These are phyloP conservation scores for Pseudochirops cupreus DNA, from an alignment of 2,797 vertebrate genomes.

Conservation along the genomic window DNA sequence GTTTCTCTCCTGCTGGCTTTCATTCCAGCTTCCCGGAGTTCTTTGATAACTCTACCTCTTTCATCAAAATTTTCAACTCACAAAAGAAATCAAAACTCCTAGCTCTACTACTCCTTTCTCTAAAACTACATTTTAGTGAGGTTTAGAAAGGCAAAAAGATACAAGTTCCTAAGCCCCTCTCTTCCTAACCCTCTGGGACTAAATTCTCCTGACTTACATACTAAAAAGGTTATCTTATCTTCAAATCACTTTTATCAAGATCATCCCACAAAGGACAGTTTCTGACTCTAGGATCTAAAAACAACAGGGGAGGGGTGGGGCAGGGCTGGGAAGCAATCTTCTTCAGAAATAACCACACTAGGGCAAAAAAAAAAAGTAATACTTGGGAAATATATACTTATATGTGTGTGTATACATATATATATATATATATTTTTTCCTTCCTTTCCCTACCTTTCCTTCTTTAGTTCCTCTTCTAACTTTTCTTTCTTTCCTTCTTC, in stretches of 20 bases:
- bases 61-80: conserved; percentile 42
- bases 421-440: too few species aligned
- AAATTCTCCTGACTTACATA: conserved; percentile 1
- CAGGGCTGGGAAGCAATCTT: not conserved
- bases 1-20: conserved; percentile 46
- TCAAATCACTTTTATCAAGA: not conserved
- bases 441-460: not conserved
- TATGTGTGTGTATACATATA: too few species aligned
- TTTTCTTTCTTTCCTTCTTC: not conserved
- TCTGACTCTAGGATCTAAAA: conserved; percentile 31
- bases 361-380: not conserved
- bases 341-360: conserved; percentile 16
- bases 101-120: conserved; percentile 17
- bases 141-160: conserved; percentile 39
- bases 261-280: not conserved
- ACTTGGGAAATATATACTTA: not conserved
- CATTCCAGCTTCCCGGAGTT: not conserved
- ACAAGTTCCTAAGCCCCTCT: conserved; percentile 57
- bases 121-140: not conserved
- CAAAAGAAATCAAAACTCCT: conserved; percentile 36
- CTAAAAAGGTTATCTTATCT: conserved; percentile 21
- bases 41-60: conserved; percentile 50
- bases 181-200: not conserved
- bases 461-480: not conserved
- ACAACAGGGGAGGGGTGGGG: not conserved